phyloP scores from a whole-genome alignment of 1,140 invertebrate genomes.

The Dinoponera quadriceps region DNA sequence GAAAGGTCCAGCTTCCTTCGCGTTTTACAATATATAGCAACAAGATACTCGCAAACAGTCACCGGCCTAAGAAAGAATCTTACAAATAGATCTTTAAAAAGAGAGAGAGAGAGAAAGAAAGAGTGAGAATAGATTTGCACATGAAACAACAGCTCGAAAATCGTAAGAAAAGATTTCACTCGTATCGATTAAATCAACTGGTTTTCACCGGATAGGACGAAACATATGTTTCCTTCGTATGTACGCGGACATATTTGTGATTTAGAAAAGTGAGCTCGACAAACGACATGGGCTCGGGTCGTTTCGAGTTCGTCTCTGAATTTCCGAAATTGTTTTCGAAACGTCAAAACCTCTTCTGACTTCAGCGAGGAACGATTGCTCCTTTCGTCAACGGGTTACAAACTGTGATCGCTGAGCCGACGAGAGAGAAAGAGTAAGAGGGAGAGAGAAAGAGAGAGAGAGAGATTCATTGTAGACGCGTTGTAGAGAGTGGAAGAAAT shows the following conservation, averaged over 20 bases:
- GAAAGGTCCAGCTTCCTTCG: conserved; percentile 11
- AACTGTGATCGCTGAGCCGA: conserved; percentile 33
- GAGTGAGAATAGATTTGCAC: conserved; percentile 41
- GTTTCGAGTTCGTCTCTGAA: neutral
- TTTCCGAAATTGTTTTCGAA: conserved; percentile 3
- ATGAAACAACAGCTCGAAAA: conserved; percentile 43
- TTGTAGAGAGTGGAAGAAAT: conserved; percentile 37
- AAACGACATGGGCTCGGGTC: neutral
- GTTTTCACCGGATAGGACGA: neutral
- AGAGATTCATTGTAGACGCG: conserved; percentile 37
- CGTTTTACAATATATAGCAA: conserved; percentile 16
- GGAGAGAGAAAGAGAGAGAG: no score
- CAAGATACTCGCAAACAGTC: conserved; percentile 29
- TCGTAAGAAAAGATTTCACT: conserved; percentile 29
- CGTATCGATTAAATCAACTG: neutral
- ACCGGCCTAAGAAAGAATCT: conserved; percentile 40
- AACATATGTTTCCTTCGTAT: no score
- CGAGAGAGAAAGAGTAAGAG: no score
- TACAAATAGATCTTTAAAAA: conserved; percentile 34
- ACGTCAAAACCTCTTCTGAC: neutral
- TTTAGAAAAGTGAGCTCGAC: conserved; percentile 13
- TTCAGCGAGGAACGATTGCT: neutral
- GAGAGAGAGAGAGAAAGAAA: no score
- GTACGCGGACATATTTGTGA: neutral
- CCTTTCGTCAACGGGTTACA: neutral